Evolutionary conservation across 2,888 invertebrate genomes (phyloP).

Genomic region (Isoperla grammatica): DNA sequence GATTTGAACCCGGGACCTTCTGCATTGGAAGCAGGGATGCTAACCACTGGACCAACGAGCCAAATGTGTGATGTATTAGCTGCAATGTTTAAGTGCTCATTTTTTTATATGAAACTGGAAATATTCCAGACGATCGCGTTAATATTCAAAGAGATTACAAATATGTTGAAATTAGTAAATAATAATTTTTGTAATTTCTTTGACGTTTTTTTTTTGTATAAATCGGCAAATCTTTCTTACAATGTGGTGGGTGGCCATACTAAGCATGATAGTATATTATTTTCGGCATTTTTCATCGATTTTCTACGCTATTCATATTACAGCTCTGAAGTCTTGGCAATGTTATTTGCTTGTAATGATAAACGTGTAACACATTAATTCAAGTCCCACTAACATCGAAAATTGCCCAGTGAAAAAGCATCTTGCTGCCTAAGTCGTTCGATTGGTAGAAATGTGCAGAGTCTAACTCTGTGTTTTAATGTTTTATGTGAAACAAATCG

Average conservation of each 20-base stretch:
- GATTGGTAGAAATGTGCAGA: slow-evolving; percentile 27
- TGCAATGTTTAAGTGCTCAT: too few species aligned
- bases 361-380: neutral
- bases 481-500: slow-evolving; percentile 13
- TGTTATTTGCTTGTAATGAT: neutral
- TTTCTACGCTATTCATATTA: neutral
- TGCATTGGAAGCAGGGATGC: too few species aligned
- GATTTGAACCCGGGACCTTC: too few species aligned
- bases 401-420: slow-evolving; percentile 3
- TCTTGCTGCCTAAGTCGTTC: slow-evolving; percentile 27
- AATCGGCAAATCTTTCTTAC: too few species aligned
- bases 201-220: too few species aligned
- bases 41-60: too few species aligned
- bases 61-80: too few species aligned
- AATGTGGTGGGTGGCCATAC: slow-evolving; percentile 6
- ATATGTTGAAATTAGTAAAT: too few species aligned
- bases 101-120: too few species aligned
- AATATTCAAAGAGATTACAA: too few species aligned
- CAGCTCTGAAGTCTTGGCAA: neutral
- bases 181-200: too few species aligned
- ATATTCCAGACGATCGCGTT: too few species aligned
- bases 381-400: slow-evolving; percentile 3
- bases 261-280: neutral
- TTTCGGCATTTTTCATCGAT: neutral
- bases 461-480: slow-evolving; percentile 18